Evolutionary conservation across 2,888 invertebrate species (phyloP).

Genomic region (Archips xylosteana): DNA sequence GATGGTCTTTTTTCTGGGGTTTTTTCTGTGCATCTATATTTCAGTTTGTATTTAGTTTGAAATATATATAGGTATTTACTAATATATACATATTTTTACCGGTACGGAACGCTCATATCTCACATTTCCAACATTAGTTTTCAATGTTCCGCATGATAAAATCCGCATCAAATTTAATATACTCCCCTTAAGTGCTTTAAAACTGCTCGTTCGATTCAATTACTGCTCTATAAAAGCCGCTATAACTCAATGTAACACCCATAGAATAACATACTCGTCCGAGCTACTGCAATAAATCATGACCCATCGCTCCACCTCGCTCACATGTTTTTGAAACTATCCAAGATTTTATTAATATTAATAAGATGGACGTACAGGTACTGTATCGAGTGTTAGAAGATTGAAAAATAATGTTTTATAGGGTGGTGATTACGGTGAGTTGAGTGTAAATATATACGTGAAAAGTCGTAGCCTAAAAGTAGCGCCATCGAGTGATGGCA

Average conservation of each 20-base stretch:
- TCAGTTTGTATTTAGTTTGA: no score
- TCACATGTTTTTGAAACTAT: slow-evolving; percentile 58
- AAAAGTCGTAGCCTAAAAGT: no score
- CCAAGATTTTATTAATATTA: slow-evolving; percentile 40
- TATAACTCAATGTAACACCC: slow-evolving; percentile 42
- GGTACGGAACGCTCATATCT: neutral
- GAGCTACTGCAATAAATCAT: slow-evolving; percentile 26
- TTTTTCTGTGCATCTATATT: no score
- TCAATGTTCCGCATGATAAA: neutral
- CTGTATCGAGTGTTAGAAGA: slow-evolving; percentile 8
- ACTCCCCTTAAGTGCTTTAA: neutral
- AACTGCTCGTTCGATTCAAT: slow-evolving; percentile 15
- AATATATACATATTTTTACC: no score
- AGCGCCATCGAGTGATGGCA: no score
- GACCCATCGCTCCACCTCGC: slow-evolving; percentile 45
- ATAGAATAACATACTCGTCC: slow-evolving; percentile 51
- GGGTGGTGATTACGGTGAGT: neutral
- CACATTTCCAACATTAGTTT: neutral
- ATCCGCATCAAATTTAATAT: slow-evolving; percentile 1
- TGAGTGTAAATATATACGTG: neutral
- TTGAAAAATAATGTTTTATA: slow-evolving; percentile 11
- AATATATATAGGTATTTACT: no score
- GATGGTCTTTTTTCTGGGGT: no score
- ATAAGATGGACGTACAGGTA: slow-evolving; percentile 24
- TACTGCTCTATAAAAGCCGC: slow-evolving; percentile 8